Base-by-base conservation (phyloP, 2,888 invertebrate species). In the Tenthredo amoena region DNA sequence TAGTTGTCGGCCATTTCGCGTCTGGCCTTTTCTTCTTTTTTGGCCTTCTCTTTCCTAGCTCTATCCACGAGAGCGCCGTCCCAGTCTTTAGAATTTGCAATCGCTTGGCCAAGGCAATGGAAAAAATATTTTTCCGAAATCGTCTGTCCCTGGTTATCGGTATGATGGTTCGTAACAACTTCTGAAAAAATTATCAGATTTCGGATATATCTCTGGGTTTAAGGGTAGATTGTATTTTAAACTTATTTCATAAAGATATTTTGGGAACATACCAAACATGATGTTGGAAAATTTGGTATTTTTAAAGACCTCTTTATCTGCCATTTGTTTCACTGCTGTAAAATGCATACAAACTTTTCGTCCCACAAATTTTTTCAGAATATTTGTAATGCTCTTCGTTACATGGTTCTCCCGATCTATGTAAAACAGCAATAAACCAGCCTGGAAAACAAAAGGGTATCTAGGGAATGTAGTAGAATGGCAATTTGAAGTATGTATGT, bases 91-190 rank as follows among this genome's bases (percentile, higher is more conserved):
- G 62, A 7, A 40, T 81, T 62, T 0, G 65, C 55, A 15, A 79
- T 79, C 18, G 77, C 21, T 34, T 79, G 77, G 18, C 77, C 31
- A 12, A 79, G 18, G 77, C 77, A 55, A 18, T 55, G 50, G 10
- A 31, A 55, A 55, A 79, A 79, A 55, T 79, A 79, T 79, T 79
- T 79, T 79, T 79, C 77, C 0, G 55, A 4, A 18, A 79, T 79
- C 58, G 2, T 5, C 15, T 79, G 18, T 5, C 77, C 55, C 18
- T 79, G 12, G 2, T 55, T 79, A 21, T 79, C 77, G 4, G 12
- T 79, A n/a, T 79, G 50, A 34, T 79, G 5, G 6, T 55, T 34
- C 18, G 77, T 79, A 34, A 58, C 12, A 55, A 26, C 55, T 18
- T 58, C 37, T 50, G 9, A 50, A 50, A 50, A 79, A 9, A 55